Evolutionary conservation across 2,888 invertebrate species (phyloP), one percentile per base, ranked within the genome.

Genomic region (Teleogryllus oceanicus): DNA sequence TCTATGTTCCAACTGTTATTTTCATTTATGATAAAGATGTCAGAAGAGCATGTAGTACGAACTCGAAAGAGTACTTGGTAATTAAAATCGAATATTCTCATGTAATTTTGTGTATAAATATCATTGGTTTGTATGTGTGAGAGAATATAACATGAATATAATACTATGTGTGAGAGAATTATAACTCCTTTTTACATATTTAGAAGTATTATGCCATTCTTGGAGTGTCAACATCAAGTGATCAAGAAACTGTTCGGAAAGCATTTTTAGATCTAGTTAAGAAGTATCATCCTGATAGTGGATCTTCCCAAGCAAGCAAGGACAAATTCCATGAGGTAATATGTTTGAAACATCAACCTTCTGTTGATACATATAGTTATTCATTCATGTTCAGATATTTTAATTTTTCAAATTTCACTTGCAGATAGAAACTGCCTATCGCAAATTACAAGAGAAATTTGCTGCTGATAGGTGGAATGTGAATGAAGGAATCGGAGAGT

Each of bases 231-330:
- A 89, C 91, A 83, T 87, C 91, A 79, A 92, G 94, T 37, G 93
- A 93, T 83, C 93, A 94, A 86, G 92, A 93, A 84, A 90, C 91
- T 49, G 90, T 96, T 12, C 90, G 93, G 79, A 86, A 89, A 83
- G 92, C 94, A 2, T 96, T 94, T 85, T 87, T 96, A 78, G 88
- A 90, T 79, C 88, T 95, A 75, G 96, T 93, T 0, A 96, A 96
- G 86, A 90, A 90, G 83, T 95, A 92, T 84, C 96, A 97, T 87
- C 96, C 97, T 0, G 97, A 97, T 84, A 93, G 94, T 77, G 92
- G 92, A 0, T 89, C 90, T 0, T 87, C 90, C 0, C 91, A 93
- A 82, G 94, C 95, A n/a, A 89, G 91, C 86, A 89, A 91, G 77
- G 90, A 91, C 62, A 93, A 92, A 86, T 96, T 97, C 88, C 90